Conservation (phyloP, 2,113 vertebrate species). For the Connochaetes taurinus region DNA sequence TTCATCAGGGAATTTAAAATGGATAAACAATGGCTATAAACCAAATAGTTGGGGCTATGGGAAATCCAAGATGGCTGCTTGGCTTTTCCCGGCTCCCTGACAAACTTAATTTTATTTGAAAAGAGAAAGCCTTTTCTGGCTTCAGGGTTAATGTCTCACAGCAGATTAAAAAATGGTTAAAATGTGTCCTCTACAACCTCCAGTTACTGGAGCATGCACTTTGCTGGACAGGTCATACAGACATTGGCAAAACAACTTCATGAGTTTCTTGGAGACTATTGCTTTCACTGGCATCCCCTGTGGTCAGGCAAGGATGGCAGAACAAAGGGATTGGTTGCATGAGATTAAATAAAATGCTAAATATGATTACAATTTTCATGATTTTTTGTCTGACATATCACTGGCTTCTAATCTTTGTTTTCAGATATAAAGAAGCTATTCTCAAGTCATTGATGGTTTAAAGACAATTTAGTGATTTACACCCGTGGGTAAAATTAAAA, state of each 20-base stretch:
- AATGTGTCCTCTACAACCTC: neutral
- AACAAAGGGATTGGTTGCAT: neutral
- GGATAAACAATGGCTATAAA: neutral
- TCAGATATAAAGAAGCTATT: neutral
- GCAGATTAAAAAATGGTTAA: neutral
- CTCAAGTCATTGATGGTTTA: neutral
- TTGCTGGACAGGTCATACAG: neutral
- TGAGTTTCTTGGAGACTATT: neutral
- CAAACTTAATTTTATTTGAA: neutral
- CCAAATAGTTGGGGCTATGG: neutral
- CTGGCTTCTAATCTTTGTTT: neutral
- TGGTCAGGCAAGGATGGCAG: neutral
- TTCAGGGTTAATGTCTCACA: neutral
- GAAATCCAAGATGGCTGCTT: neutral
- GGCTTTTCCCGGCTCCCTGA: neutral
- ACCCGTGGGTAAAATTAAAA: neutral
- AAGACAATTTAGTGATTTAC: neutral
- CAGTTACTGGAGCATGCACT: neutral
- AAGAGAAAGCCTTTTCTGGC: neutral
- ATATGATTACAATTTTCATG: neutral
- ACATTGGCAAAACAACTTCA: neutral
- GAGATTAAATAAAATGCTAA: neutral
- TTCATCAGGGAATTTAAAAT: neutral
- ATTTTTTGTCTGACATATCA: neutral
- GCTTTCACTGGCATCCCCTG: neutral